A percentile compares a stretch with the other conserved stretches of the same genome.
These are phyloP conservation scores for Liasis olivaceus DNA, from an alignment of 2,797 vertebrate species.

Conservation along the genomic window DNA sequence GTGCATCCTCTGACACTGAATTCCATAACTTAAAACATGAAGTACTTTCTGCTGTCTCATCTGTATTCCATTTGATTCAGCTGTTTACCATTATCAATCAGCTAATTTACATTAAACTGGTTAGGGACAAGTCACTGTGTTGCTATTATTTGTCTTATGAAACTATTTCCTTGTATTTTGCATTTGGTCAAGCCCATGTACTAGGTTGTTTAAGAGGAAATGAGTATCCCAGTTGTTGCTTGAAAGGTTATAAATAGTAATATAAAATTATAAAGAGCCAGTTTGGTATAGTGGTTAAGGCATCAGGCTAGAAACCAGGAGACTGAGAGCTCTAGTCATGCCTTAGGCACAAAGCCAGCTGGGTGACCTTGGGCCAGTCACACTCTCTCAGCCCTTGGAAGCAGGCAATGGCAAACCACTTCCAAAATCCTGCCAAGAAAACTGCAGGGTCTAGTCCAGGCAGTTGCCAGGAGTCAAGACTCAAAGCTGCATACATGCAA, in stretches of 20 bases:
- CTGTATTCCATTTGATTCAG: neutral
- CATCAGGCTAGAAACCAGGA: neutral
- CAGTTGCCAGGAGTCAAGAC: neutral
- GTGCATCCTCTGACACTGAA: neutral
- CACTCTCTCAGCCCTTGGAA: neutral
- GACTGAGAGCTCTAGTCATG: neutral
- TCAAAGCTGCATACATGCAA: neutral
- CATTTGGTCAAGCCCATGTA: neutral
- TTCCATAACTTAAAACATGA: neutral
- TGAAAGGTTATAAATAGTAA: neutral
- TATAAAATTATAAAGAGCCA: neutral
- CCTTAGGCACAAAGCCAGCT: neutral
- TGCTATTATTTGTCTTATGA: neutral
- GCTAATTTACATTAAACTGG: neutral
- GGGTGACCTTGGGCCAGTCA: neutral
- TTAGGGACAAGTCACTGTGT: neutral
- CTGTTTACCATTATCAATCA: neutral
- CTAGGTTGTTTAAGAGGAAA: neutral
- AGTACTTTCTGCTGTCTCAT: neutral
- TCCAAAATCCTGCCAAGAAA: neutral
- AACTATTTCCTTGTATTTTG: neutral
- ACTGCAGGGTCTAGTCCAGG: neutral
- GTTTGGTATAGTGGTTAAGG: neutral
- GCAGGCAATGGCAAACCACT: neutral
- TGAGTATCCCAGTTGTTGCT: neutral